Percentiles rank a stretch among this genome's conserved stretches.
phyloP scores from a whole-genome alignment of 2,888 invertebrate species.

The Schizaphis graminum region DNA sequence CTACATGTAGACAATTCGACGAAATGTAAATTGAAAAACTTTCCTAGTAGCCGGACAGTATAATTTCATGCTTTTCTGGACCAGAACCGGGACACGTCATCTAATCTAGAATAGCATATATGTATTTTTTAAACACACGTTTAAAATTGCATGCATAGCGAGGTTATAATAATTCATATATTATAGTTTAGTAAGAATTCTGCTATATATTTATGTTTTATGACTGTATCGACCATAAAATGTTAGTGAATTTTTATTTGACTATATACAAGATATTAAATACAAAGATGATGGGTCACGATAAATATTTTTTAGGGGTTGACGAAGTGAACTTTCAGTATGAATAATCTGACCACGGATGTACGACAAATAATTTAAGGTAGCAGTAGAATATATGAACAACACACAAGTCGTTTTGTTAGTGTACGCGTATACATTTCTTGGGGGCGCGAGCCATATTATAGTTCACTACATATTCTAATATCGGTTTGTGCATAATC shows the following conservation, averaged over 20 bases:
- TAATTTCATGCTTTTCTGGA: background rate
- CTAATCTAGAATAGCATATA: background rate
- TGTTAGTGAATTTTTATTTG: background rate
- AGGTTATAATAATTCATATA: background rate
- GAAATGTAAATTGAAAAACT: slow-evolving; percentile 33
- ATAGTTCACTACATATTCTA: background rate
- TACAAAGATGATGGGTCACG: background rate
- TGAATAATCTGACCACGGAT: background rate
- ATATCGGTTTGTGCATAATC: background rate
- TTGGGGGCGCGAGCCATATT: background rate
- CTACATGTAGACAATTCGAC: background rate
- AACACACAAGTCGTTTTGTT: background rate
- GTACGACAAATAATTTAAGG: background rate
- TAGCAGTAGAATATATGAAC: background rate
- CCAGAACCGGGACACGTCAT: background rate
- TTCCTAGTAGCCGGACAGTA: background rate
- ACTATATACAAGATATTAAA: background rate
- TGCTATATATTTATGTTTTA: background rate
- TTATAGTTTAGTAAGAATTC: background rate
- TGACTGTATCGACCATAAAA: background rate
- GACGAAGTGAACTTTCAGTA: background rate
- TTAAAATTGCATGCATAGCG: background rate
- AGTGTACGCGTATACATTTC: background rate
- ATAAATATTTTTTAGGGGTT: background rate
- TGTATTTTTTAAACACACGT: background rate